Percentiles rank a stretch among this genome's conserved stretches.
Evolutionary conservation across 2,888 invertebrate genomes (phyloP).

Genomic region (Osmoderma eremita): DNA sequence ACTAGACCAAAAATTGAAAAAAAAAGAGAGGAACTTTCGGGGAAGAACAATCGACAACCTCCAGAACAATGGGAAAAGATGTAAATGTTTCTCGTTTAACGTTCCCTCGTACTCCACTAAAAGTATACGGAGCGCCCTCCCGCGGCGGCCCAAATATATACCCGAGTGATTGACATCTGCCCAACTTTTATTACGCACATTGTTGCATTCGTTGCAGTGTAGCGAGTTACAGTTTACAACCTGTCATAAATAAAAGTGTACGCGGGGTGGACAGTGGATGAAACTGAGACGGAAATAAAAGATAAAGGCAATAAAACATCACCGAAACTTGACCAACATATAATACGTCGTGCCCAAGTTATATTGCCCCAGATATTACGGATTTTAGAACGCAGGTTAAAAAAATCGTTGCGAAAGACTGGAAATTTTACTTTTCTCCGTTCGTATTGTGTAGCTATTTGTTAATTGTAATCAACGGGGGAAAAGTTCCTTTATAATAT

Average conservation of each 20-base stretch:
- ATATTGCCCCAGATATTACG: constrained; percentile 36
- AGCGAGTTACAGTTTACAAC: constrained; percentile 22
- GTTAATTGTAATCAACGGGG: too few species aligned
- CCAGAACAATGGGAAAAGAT: constrained; percentile 27
- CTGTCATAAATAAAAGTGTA: constrained; percentile 32
- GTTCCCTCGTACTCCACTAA: constrained; percentile 2
- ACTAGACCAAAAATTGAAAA: constrained; percentile 29
- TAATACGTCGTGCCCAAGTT: constrained; percentile 35
- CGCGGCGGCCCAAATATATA: constrained; percentile 26
- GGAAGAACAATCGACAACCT: constrained; percentile 26
- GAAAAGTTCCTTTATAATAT: too few species aligned
- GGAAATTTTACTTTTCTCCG: not conserved
- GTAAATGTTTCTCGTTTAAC: constrained; percentile 33
- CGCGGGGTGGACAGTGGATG: constrained; percentile 7
- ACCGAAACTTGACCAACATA: constrained; percentile 37
- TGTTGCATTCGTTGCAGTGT: constrained; percentile 30
- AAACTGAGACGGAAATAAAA: constrained; percentile 22
- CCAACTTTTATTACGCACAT: constrained; percentile 39
- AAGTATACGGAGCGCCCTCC: constrained; percentile 18
- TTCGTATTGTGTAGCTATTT: too few species aligned
- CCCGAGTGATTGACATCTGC: constrained; percentile 39
- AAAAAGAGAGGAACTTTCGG: constrained; percentile 7
- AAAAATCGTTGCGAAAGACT: not conserved
- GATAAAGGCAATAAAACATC: constrained; percentile 31
- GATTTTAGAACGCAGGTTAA: constrained; percentile 3